Evolutionary conservation across 1,140 invertebrate genomes (phyloP).

Genomic region (Drosophila nigromelanica): DNA sequence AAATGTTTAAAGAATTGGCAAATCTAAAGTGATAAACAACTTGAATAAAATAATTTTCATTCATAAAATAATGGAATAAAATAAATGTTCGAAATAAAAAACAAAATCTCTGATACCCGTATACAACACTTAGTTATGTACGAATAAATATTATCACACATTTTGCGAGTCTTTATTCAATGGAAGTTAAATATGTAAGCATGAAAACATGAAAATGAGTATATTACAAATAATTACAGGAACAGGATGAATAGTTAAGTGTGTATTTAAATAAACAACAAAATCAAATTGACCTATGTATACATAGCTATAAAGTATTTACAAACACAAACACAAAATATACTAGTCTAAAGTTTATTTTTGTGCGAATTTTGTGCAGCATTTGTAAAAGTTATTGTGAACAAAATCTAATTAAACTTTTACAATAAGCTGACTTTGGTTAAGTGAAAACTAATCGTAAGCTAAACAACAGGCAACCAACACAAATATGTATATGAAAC

Average conservation of each 20-base stretch:
- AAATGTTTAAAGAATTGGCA: background rate
- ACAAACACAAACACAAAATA: constrained; percentile 7
- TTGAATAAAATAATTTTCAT: background rate
- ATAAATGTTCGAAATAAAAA: background rate
- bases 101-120: background rate
- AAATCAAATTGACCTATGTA: background rate
- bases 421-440: constrained; percentile 28
- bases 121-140: background rate
- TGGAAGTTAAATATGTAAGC: background rate
- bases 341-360: constrained; percentile 29
- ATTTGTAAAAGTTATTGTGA: constrained; percentile 16
- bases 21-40: constrained; percentile 17
- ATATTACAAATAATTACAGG: constrained; percentile 27
- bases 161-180: background rate
- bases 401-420: constrained; percentile 35
- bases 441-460: constrained; percentile 50
- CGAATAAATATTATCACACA: constrained; percentile 2
- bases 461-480: constrained; percentile 19
- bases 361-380: constrained; percentile 23
- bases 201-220: background rate
- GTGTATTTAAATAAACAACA: background rate
- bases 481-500: constrained; percentile 29
- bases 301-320: constrained; percentile 4
- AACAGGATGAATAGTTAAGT: constrained; percentile 3
- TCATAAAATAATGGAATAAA: background rate